Evolutionary conservation across 2,888 invertebrate species (phyloP).

Genomic region (Tineola bisselliella): DNA sequence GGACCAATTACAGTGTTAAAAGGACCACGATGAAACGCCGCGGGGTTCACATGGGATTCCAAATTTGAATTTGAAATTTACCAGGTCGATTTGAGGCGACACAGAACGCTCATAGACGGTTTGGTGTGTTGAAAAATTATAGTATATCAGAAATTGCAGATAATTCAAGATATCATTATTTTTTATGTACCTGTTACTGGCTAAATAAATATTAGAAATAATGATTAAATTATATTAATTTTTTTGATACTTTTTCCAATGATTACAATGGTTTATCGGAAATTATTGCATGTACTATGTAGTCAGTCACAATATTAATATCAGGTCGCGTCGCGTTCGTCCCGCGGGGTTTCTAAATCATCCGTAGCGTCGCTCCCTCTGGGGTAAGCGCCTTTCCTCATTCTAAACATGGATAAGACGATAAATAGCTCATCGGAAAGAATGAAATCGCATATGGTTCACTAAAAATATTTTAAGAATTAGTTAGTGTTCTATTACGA

Average conservation of each 20-base stretch:
- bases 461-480: background rate
- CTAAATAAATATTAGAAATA: too few species aligned
- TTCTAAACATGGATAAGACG: slow-evolving; percentile 30
- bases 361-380: slow-evolving; percentile 66
- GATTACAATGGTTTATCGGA: background rate
- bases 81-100: slow-evolving; percentile 56
- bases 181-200: background rate
- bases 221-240: background rate
- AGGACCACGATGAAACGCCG: slow-evolving; percentile 32
- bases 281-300: slow-evolving; percentile 27
- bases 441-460: background rate
- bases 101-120: slow-evolving; percentile 18
- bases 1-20: slow-evolving; percentile 60
- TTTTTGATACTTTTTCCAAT: slow-evolving; percentile 21
- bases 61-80: slow-evolving; percentile 65
- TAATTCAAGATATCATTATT: slow-evolving; percentile 11
- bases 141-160: slow-evolving; percentile 30
- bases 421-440: background rate
- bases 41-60: slow-evolving; percentile 48
- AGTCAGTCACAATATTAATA: slow-evolving; percentile 66
- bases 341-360: slow-evolving; percentile 69
- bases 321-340: slow-evolving; percentile 61
- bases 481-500: background rate
- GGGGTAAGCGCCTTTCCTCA: slow-evolving; percentile 40
- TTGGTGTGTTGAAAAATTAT: slow-evolving; percentile 26